phyloP scores from a whole-genome alignment of 2,888 invertebrate genomes.

The Venustoraphidia nigricollis region DNA sequence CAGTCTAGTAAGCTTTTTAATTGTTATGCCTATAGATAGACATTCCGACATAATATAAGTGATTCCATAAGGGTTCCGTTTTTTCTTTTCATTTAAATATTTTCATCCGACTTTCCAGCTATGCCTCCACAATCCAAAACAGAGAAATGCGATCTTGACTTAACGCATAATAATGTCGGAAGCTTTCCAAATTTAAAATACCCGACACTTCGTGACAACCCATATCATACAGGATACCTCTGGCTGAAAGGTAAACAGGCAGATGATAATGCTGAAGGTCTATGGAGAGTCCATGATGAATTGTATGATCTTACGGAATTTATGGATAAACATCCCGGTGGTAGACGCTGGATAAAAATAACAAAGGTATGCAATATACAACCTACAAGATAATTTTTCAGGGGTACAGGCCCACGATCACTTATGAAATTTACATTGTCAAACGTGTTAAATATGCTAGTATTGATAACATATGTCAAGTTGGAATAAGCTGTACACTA shows the following conservation, averaged over 20 bases:
- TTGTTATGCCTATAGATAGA: no score
- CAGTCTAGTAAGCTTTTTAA: no score
- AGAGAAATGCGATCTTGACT: neutral
- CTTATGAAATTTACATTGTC: no score
- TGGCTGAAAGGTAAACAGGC: conserved; percentile 50
- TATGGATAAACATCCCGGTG: conserved; percentile 70
- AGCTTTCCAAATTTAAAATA: conserved; percentile 1
- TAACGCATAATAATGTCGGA: no score
- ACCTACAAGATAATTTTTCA: no score
- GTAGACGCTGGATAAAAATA: conserved; percentile 54
- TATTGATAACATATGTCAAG: no score
- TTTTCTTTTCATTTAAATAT: no score
- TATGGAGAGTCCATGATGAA: conserved; percentile 61
- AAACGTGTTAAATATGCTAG: no score
- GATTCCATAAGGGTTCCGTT: no score
- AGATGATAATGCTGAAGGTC: conserved; percentile 58
- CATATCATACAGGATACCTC: conserved; percentile 27
- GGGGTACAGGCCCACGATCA: no score
- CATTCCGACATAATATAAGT: no score
- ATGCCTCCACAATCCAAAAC: neutral
- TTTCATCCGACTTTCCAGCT: neutral
- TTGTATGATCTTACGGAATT: conserved; percentile 78
- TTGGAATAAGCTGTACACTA: no score
- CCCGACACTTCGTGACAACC: neutral
- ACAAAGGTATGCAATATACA: conserved; percentile 37